Evolutionary conservation across 1,140 invertebrate species (phyloP), one percentile per base, ranked within the genome.

Genomic region (Phthorimaea operculella): DNA sequence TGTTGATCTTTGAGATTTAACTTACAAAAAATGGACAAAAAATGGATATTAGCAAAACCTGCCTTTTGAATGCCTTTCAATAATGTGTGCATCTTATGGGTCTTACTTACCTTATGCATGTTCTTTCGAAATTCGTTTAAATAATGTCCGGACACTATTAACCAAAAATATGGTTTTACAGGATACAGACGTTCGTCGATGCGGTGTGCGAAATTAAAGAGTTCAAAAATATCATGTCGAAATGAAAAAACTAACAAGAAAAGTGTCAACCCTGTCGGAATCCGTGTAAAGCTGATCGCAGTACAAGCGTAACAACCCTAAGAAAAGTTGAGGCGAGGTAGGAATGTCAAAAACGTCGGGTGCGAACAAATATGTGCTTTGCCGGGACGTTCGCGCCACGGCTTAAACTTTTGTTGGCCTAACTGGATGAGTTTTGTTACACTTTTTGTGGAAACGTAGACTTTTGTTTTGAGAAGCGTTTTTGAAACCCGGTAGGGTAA

Each of bases 281-380:
- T 17, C 54, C 28, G 45, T 54, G 14, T 33, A 63, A 62, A 57
- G 34, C 54, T 57, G 57, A 64, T 53, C 57, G 17, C 36, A 50
- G 36, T 52, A 62, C 52, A 57, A 60, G 59, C 53, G 65, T 60
- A 63, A 64, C 76, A 82, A 52, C 79, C 79, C 77, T 79, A 79
- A 83, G 77, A 77, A 79, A 78, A 79, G 72, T 75, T 72, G 65
- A 70, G 70, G 74, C 64, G 65, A 65, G 65, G 63, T 60, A 66
- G 71, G 68, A 70, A 76, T 70, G 75, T 77, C 72, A 79, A 79
- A 82, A 82, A 79, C 68, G 74, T 65, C 60, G 69, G 67, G 72
- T 64, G 75, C 73, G 76, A 80, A 76, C 79, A 82, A 80, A 82
- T 82, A 82, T 80, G 77, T 80, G 77, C 68, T 74, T 67, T 72